Evolutionary conservation across 2,888 invertebrate genomes (phyloP), one percentile per base, ranked within the genome.

Genomic region (Leptinotarsa tumamoca): DNA sequence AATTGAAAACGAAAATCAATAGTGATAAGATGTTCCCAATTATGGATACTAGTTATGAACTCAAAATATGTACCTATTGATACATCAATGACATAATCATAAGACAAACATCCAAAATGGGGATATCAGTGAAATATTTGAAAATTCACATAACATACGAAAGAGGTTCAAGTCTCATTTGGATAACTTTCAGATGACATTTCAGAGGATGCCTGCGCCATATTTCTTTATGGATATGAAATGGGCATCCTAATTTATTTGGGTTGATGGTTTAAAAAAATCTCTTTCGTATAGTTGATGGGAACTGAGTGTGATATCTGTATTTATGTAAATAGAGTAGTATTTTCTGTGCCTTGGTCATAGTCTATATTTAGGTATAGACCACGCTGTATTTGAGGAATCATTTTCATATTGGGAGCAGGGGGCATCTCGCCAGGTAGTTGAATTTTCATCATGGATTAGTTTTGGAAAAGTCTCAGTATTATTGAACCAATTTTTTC

Each of bases 331-430:
- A 61, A 66, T 66, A 66, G 68, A 73, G 68, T 54, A 56, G 66
- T 68, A 58, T 27, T 70, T 63, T 61, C 21, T 71, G 67, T 71
- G 74, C 71, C 71, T 54, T 67, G 74, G 61, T 70, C 49, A 69
- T 69, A 58, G 70, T 70, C 7, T 49, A 21, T 58, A 58, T 49
- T 10, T 18, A 58, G 70, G 33, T 33, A 33, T 33, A 56, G 18
- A 43, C 10, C 43, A 43, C 10, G 43, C 43, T 43, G 43, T 4
- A 67, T 67, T 33, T 33, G 33, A 33, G 7, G 33, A 7, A 33
- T 33, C 27, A 27, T 27, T 67, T 67, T 33, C 10, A 49, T 15
- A 67, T 67, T 54, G 18, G 54, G 54, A 54, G 18, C 13, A 18
- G 13, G 18, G 7, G 10, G 18, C 54, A 54, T 2, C 54, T 54